phyloP scores from a whole-genome alignment of 2,113 vertebrate genomes.

The Scytalopus superciliaris region DNA sequence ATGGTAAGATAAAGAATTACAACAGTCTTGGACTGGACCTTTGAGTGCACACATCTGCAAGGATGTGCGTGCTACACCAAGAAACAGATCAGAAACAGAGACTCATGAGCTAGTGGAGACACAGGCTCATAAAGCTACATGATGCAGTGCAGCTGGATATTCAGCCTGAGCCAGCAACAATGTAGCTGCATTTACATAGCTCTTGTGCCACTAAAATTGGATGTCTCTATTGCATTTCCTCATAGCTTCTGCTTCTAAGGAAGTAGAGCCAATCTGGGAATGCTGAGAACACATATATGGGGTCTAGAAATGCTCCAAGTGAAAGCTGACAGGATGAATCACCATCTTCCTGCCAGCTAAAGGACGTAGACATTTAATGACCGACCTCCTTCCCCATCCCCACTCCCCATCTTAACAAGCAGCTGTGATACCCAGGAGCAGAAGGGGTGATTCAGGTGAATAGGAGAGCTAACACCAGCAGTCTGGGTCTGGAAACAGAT shows the following conservation, averaged over 20 bases:
- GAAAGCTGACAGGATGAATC: slow-evolving; percentile 13
- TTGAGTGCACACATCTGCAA: background rate
- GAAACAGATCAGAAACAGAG: slow-evolving; percentile 29
- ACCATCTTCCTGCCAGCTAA: background rate
- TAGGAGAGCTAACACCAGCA: background rate
- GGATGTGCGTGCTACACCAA: background rate
- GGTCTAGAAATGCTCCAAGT: slow-evolving; percentile 11
- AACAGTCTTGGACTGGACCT: background rate
- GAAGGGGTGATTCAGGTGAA: background rate
- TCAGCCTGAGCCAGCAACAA: background rate
- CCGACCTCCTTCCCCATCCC: background rate
- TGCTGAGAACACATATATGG: slow-evolving; percentile 15
- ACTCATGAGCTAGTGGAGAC: background rate
- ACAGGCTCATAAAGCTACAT: slow-evolving; percentile 26
- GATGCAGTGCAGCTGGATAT: slow-evolving; percentile 41
- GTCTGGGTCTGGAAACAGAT: background rate
- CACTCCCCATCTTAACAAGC: background rate
- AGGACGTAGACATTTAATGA: background rate
- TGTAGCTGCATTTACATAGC: background rate
- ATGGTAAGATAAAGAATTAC: background rate
- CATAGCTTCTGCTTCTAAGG: slow-evolving; percentile 24
- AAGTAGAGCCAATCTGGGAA: background rate
- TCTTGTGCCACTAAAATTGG: background rate
- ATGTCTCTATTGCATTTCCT: background rate
- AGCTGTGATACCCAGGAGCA: background rate